These are phyloP conservation scores for Litoditis marina DNA, from an alignment of 2,888 invertebrate genomes.

Conservation along the genomic window DNA sequence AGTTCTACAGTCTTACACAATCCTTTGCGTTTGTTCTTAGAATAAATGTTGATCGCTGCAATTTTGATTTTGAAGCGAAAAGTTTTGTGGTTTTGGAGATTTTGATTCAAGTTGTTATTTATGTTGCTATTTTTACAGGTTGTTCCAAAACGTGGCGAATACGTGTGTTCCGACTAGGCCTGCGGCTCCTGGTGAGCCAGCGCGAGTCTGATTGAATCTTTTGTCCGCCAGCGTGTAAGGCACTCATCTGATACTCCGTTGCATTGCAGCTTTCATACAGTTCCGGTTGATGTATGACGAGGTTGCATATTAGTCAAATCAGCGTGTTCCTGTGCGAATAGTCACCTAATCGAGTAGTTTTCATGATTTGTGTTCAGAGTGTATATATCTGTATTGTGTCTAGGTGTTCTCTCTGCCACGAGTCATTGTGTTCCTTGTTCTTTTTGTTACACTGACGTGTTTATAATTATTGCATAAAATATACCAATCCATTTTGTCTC, in stretches of 20 bases:
- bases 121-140: constrained; percentile 22
- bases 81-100: neutral
- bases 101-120: neutral
- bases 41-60: constrained; percentile 64
- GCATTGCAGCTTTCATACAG: constrained; percentile 1
- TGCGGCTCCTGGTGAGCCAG: constrained; percentile 5
- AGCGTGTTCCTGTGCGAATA: no score
- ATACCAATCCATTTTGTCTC: no score
- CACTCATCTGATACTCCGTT: no score
- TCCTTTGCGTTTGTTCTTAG: no score
- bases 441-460: constrained; percentile 2
- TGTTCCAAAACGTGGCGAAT: constrained; percentile 51
- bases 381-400: no score
- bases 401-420: no score
- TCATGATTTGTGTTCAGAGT: no score
- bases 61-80: neutral
- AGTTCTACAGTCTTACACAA: no score
- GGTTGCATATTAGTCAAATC: no score
- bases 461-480: neutral
- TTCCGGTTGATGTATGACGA: no score
- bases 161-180: constrained; percentile 31
- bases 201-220: constrained; percentile 7
- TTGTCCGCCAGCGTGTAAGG: no score
- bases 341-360: no score
- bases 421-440: neutral